phyloP scores from a whole-genome alignment of 2,113 vertebrate genomes.

The Ammodytes dubius region DNA sequence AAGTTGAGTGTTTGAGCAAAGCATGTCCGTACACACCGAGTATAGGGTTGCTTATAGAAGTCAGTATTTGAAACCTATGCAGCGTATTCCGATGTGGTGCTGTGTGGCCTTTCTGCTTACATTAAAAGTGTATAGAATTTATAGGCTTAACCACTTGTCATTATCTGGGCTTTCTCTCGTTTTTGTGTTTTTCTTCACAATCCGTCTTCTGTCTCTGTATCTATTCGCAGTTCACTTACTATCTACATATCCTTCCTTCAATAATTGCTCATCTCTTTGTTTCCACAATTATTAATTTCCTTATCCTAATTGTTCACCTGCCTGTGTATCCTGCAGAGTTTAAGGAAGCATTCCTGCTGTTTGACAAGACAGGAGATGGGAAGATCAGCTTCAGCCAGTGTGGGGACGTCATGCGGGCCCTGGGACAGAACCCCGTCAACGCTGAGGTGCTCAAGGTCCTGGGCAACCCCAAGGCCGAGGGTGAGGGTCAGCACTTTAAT shows the following conservation, averaged over 20 bases:
- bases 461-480: slow-evolving; percentile 95
- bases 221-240: slow-evolving; percentile 3
- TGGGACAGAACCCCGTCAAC: slow-evolving; percentile 97
- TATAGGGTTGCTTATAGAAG: neutral
- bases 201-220: slow-evolving; percentile 8
- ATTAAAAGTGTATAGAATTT: neutral
- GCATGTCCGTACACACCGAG: neutral
- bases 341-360: slow-evolving; percentile 96
- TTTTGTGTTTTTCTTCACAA: slow-evolving; percentile 19
- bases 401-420: slow-evolving; percentile 94
- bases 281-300: neutral
- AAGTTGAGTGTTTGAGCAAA: neutral
- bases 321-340: slow-evolving; percentile 85
- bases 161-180: slow-evolving; percentile 20
- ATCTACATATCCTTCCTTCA: slow-evolving; percentile 9
- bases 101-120: neutral
- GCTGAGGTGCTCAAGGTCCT: slow-evolving; percentile 96
- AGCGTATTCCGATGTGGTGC: neutral
- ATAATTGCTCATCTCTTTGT: neutral
- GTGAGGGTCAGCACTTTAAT: slow-evolving; percentile 77
- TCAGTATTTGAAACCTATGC: neutral
- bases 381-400: slow-evolving; percentile 93
- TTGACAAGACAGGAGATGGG: slow-evolving; percentile 93
- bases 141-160: neutral
- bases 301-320: neutral